Evolutionary conservation across 2,797 vertebrate genomes (phyloP).

Genomic region (Poeciliopsis presidionis): DNA sequence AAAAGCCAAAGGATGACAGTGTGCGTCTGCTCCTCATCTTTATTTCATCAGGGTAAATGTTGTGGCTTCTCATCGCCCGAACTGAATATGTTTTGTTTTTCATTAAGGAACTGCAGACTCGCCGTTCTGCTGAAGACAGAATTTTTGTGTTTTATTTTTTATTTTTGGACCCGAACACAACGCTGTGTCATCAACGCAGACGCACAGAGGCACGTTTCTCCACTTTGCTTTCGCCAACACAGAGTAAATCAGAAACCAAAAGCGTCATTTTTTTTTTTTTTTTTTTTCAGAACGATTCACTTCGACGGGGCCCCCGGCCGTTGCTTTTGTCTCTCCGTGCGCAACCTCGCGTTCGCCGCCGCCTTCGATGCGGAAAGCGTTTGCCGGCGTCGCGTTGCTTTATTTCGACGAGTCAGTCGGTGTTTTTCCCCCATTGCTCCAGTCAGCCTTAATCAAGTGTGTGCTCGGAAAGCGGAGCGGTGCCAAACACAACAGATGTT

Average conservation of each 20-base stretch:
- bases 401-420: conserved; percentile 10
- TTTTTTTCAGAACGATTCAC: background rate
- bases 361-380: conserved; percentile 6
- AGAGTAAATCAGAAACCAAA: background rate
- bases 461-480: conserved; percentile 20
- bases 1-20: conserved; percentile 35
- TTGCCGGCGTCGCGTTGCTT: background rate
- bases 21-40: conserved; percentile 69
- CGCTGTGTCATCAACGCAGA: conserved; percentile 12
- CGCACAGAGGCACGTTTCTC: conserved; percentile 18
- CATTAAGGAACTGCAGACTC: conserved; percentile 50
- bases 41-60: conserved; percentile 74
- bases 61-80: conserved; percentile 57
- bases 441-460: conserved; percentile 11
- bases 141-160: background rate
- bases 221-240: conserved; percentile 8
- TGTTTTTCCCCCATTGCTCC: conserved; percentile 24
- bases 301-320: background rate
- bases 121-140: conserved; percentile 22
- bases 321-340: conserved; percentile 16
- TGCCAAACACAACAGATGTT: conserved; percentile 43
- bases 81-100: conserved; percentile 65
- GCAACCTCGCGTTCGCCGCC: conserved; percentile 1
- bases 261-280: background rate
- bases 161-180: conserved; percentile 12